Conservation (phyloP, 2,113 vertebrate genomes). For the Morone chrysops region DNA sequence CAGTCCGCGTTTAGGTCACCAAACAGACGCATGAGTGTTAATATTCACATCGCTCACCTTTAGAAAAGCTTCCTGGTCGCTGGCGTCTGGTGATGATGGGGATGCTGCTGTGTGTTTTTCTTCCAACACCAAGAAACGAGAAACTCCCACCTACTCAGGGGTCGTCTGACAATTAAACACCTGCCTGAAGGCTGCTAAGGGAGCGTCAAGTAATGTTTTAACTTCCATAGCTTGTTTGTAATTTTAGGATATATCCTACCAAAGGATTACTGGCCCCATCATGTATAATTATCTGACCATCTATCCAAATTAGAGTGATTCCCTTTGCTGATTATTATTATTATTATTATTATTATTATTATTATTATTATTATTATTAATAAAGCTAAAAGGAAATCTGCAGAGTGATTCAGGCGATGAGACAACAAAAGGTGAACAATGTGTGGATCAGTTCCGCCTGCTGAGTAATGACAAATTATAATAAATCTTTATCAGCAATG, state of each 20-base stretch:
- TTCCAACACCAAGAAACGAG: constrained; percentile 73
- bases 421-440: not conserved
- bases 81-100: constrained; percentile 48
- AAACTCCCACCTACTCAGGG: constrained; percentile 84
- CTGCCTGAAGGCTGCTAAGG: constrained; percentile 57
- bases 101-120: constrained; percentile 41
- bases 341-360: no score
- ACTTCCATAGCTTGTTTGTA: not conserved
- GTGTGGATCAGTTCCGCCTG: not conserved
- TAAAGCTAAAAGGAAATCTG: not conserved
- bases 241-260: not conserved
- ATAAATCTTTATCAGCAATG: not conserved
- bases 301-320: no score
- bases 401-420: not conserved
- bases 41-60: constrained; percentile 64
- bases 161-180: constrained; percentile 84
- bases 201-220: constrained; percentile 48
- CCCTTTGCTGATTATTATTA: not conserved
- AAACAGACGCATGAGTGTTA: not conserved
- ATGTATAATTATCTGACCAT: not conserved
- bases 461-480: not conserved
- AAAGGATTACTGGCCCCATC: not conserved
- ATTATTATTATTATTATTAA: no score
- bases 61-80: constrained; percentile 45
- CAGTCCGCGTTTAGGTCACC: not conserved